These are phyloP conservation scores for Ennomos erosarius DNA, from an alignment of 2,888 invertebrate species.

Conservation along the genomic window DNA sequence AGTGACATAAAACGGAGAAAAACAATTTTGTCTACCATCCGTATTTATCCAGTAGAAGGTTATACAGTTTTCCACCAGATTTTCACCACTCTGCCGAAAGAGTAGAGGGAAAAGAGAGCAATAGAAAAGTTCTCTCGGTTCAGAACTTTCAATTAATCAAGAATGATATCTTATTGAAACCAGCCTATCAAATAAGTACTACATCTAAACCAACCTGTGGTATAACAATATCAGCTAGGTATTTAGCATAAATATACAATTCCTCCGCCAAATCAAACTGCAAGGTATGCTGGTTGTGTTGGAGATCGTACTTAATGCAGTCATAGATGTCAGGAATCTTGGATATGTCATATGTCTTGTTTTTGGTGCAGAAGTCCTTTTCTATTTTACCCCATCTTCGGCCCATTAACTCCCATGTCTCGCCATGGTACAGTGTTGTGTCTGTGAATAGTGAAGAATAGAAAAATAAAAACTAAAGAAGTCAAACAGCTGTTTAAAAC, in stretches of 20 bases:
- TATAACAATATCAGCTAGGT: slow-evolving; percentile 99
- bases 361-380: slow-evolving; percentile 98
- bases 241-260: slow-evolving; percentile 97
- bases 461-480: too few species aligned
- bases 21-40: too few species aligned
- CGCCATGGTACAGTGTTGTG: slow-evolving; percentile 97
- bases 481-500: too few species aligned
- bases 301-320: slow-evolving; percentile 99
- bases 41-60: too few species aligned
- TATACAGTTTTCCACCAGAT: too few species aligned
- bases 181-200: too few species aligned
- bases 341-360: slow-evolving; percentile 97
- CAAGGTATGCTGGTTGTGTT: slow-evolving; percentile 98
- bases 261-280: slow-evolving; percentile 97
- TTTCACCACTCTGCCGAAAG: too few species aligned
- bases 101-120: too few species aligned
- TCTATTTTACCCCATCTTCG: slow-evolving; percentile 99
- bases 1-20: too few species aligned
- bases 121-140: too few species aligned
- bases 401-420: slow-evolving; percentile 99
- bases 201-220: slow-evolving; percentile 89
- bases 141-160: too few species aligned
- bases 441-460: slow-evolving; percentile 77
- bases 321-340: slow-evolving; percentile 99
- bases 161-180: too few species aligned